Evolutionary conservation across 2,888 invertebrate species (phyloP), one percentile per base, ranked within the genome.

Genomic region (Drosophila greeni): DNA sequence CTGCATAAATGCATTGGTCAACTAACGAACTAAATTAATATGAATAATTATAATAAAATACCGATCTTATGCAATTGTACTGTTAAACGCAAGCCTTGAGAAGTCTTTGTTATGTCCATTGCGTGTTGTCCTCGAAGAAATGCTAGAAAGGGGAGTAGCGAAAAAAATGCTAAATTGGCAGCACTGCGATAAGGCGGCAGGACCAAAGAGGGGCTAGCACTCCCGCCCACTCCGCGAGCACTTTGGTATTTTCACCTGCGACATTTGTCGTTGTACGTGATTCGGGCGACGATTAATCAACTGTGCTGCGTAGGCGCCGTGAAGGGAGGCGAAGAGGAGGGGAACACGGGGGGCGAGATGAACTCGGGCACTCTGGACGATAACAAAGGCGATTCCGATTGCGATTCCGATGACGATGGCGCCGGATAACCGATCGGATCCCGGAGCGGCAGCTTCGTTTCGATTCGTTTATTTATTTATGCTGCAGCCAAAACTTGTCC

Each of bases 281-380:
- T 77, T 82, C 76, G 51, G 73, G 68, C 60, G 72, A 70, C 77
- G 80, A 77, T 77, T 82, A 77, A 77, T 82, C 77, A 77, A 82
- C 53, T 76, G 45, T 79, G 18, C 45, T 45, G 76, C 74, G 80
- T 79, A 76, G 71, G 58, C 61, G 65, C 39, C 29, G 12, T 20
- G 29, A 14, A 47, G 70, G 66, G n/a, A 34, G 23, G 29, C 26
- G 42, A 40, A 16, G 67, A 7, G 56, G 11, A 24, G 56, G 49
- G 49, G 8, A 23, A 31, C 45, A 55, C 60, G 47, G 56, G 47
- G 56, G 34, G 12, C 20, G 36, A 48, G 57, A 39, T 59, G 59
- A 60, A 45, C 45, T 45, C 59, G 39, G 59, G 18, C 31, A 33
- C 37, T 31, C 24, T 40, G 37, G 53, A 48, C 79, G 76, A 78